phyloP scores from a whole-genome alignment of 2,113 vertebrate species.

The Ellobius talpinus region DNA sequence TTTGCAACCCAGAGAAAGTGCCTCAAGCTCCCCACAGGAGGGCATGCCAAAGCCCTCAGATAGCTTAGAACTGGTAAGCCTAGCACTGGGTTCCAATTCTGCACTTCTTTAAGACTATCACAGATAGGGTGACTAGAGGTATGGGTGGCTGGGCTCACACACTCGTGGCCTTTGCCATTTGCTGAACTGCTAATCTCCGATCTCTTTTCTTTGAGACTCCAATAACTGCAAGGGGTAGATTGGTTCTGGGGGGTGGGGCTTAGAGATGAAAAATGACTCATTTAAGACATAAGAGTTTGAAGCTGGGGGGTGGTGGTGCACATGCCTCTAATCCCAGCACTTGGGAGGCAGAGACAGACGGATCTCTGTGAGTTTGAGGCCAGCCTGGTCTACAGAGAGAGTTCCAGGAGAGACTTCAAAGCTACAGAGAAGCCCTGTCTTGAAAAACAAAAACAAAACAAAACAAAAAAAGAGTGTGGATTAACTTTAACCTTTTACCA shows the following conservation, averaged over 20 bases:
- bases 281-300: not conserved
- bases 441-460: too few species aligned
- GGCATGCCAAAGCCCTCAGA: not conserved
- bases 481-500: not conserved
- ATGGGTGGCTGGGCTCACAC: not conserved
- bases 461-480: not conserved
- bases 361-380: too few species aligned
- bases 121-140: not conserved
- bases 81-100: not conserved
- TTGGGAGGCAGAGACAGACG: too few species aligned
- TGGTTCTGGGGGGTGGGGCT: not conserved
- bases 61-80: conserved; percentile 72
- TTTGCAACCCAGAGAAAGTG: not conserved
- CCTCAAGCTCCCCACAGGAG: not conserved
- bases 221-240: not conserved
- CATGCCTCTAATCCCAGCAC: too few species aligned
- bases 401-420: too few species aligned
- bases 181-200: not conserved
- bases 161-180: not conserved
- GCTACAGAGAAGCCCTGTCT: too few species aligned
- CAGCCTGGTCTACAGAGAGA: too few species aligned
- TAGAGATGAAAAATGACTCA: not conserved
- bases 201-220: not conserved
- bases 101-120: not conserved
- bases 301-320: too few species aligned